Conservation (phyloP, 2,113 vertebrate genomes). For the Anas platyrhynchos region DNA sequence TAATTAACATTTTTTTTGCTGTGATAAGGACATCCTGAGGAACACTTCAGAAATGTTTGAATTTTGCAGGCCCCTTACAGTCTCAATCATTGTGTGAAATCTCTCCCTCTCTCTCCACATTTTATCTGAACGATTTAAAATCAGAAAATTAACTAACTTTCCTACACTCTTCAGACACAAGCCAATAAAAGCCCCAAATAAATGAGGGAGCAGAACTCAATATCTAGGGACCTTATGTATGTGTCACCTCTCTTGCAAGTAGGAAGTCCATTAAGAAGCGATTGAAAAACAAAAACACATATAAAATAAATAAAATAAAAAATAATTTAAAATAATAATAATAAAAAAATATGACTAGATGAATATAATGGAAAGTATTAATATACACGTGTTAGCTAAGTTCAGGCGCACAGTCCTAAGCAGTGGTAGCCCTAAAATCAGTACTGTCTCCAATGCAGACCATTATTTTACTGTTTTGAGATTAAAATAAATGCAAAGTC, state of each 20-base stretch:
- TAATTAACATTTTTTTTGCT: background rate
- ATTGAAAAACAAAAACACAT: background rate
- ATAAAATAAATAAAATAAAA: background rate
- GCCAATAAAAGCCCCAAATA: background rate
- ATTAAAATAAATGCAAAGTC: background rate
- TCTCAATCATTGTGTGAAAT: background rate
- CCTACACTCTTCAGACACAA: background rate
- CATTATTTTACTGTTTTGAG: background rate
- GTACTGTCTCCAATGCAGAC: background rate
- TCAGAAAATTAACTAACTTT: background rate
- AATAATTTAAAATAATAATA: background rate
- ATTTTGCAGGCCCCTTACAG: background rate
- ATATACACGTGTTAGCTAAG: background rate
- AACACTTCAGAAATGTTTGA: background rate
- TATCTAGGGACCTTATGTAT: rapidly evolving
- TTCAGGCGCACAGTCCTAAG: background rate
- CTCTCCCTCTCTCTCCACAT: background rate
- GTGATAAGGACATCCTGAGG: background rate
- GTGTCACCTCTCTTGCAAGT: background rate
- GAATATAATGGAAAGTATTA: background rate
- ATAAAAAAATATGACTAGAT: background rate
- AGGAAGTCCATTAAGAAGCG: background rate
- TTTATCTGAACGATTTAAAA: background rate
- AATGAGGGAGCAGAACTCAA: background rate
- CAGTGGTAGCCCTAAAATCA: background rate